phyloP scores from a whole-genome alignment of 2,888 invertebrate species.

The Meiosimyza platycephala region DNA sequence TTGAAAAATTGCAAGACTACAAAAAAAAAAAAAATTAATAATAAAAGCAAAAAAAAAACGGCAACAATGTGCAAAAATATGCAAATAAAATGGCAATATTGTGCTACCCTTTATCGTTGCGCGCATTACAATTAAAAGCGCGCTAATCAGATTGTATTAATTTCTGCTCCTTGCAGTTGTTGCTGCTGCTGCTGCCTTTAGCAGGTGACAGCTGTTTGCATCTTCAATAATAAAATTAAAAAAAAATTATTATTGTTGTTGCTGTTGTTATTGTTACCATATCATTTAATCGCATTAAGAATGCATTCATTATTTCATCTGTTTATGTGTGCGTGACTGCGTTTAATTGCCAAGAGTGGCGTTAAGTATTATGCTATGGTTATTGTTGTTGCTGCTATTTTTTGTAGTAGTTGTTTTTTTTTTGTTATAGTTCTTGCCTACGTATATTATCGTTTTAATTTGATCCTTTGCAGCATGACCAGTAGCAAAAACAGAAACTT shows the following conservation, averaged over 20 bases:
- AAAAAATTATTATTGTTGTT: not conserved
- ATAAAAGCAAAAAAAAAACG: not conserved
- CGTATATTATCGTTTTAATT: no score
- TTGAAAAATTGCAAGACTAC: not conserved
- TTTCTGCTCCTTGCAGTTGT: not conserved
- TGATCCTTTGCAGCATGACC: not conserved
- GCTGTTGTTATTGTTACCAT: not conserved
- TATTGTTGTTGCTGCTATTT: not conserved
- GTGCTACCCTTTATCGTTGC: not conserved
- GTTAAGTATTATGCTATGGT: not conserved
- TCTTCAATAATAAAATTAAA: not conserved
- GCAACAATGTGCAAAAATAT: not conserved
- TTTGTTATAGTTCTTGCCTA: no score
- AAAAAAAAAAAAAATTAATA: not conserved
- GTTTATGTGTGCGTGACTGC: conserved; percentile 3
- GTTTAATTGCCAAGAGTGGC: not conserved
- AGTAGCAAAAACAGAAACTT: not conserved
- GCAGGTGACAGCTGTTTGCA: conserved; percentile 13
- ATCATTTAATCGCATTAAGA: not conserved
- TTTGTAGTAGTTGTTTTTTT: no score
- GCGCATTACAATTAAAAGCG: conserved; percentile 12
- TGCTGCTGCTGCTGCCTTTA: not conserved
- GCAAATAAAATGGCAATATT: conserved; percentile 16
- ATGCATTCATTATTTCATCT: not conserved
- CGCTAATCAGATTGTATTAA: conserved; percentile 22